These are phyloP conservation scores for Hypotaenidia okinawae DNA, from an alignment of 2,797 vertebrate genomes.

Conservation along the genomic window DNA sequence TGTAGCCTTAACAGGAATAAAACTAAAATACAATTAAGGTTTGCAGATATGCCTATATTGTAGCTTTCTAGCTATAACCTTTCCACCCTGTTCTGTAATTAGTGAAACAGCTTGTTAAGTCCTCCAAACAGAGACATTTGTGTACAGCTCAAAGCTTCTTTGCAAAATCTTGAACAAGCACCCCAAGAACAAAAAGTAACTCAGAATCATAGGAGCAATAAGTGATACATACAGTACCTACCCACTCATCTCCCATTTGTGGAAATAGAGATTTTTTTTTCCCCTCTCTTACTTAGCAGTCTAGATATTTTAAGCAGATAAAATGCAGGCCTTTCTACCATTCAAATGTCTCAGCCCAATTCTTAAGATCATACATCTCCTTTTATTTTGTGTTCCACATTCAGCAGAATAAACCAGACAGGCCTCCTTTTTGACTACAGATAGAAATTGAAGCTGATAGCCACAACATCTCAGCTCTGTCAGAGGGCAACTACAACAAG, in stretches of 20 bases:
- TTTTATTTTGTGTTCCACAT: neutral
- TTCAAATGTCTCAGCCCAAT: neutral
- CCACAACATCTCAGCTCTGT: neutral
- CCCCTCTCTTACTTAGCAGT: fast-evolving
- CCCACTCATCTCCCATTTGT: fast-evolving
- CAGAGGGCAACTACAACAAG: fast-evolving
- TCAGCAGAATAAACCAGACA: neutral
- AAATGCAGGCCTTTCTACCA: fast-evolving
- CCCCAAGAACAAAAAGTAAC: neutral
- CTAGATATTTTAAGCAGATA: neutral
- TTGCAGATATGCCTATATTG: neutral
- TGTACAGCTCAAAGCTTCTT: neutral
- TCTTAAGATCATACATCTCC: fast-evolving
- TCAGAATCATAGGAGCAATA: neutral
- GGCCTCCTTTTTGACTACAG: fast-evolving
- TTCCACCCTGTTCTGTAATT: neutral
- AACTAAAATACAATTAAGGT: conserved; percentile 18
- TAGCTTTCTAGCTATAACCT: neutral
- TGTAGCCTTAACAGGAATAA: neutral
- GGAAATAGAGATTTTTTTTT: fast-evolving
- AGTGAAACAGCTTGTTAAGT: neutral
- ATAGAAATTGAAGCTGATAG: neutral
- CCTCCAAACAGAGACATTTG: neutral
- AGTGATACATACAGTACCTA: fast-evolving
- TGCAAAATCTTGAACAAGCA: neutral